Conservation (phyloP, 2,797 vertebrate species). For the Mormyrops boulengeri region DNA sequence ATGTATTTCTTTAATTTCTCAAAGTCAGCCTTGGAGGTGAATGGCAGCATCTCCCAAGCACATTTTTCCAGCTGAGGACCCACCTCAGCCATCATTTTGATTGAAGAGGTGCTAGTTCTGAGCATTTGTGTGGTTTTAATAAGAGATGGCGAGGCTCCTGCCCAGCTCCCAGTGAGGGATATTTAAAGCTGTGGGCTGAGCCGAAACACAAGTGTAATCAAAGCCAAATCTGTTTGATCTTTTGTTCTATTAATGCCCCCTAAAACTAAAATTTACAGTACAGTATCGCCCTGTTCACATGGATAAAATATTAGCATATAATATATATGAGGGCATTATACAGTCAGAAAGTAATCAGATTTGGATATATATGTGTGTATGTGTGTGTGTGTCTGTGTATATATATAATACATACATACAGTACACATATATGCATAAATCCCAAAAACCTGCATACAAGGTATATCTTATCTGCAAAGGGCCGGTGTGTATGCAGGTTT, state of each 20-base stretch:
- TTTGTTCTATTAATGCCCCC: background rate
- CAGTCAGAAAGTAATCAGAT: background rate
- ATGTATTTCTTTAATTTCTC: conserved; percentile 3
- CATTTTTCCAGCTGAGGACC: background rate
- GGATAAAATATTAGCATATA: background rate
- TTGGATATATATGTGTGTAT: background rate
- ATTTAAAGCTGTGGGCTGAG: background rate
- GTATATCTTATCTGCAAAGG: too few species aligned
- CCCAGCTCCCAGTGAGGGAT: background rate
- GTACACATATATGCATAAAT: background rate
- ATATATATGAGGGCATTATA: background rate
- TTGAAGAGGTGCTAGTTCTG: background rate
- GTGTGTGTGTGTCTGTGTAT: background rate
- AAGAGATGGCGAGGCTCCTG: background rate
- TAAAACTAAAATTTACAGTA: background rate
- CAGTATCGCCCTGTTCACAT: background rate
- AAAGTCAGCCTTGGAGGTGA: conserved; percentile 8
- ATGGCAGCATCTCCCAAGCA: background rate
- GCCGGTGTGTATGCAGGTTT: too few species aligned
- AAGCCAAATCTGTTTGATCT: background rate
- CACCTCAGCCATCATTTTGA: background rate
- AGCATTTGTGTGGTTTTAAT: background rate
- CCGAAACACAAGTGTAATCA: background rate
- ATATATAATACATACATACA: background rate
- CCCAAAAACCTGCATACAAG: too few species aligned